phyloP scores from a whole-genome alignment of 2,113 vertebrate species.

The Cheilinus undulatus region DNA sequence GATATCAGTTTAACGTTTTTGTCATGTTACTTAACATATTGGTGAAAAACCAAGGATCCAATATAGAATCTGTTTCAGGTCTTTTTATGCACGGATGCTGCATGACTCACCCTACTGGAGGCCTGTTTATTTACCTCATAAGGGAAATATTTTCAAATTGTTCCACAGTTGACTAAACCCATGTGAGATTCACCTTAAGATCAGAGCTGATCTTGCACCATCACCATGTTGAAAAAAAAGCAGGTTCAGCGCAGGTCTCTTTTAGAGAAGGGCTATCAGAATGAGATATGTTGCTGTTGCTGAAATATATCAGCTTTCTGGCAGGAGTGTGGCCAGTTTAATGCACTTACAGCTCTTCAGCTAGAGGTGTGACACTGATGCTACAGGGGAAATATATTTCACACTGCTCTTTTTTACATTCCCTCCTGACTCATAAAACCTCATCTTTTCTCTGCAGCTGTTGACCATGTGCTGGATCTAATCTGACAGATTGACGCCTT shows the following conservation, averaged over 20 bases:
- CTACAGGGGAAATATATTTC: neutral
- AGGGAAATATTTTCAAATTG: no score
- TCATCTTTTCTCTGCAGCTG: neutral
- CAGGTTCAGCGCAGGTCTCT: neutral
- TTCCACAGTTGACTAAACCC: neutral
- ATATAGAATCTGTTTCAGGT: no score
- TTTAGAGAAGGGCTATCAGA: neutral
- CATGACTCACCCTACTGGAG: no score
- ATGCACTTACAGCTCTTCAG: neutral
- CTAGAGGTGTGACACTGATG: conserved; percentile 13
- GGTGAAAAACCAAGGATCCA: no score
- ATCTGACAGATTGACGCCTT: conserved; percentile 1
- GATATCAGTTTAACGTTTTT: no score
- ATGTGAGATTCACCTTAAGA: neutral
- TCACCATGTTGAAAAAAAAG: neutral
- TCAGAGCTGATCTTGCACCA: neutral
- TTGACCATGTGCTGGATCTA: neutral
- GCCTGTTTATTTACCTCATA: no score
- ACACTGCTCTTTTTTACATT: neutral
- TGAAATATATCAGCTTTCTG: neutral
- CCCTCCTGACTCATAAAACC: conserved; percentile 1
- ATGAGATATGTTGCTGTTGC: neutral
- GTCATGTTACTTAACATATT: no score
- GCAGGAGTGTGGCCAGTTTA: neutral
- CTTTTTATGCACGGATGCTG: no score